Evolutionary conservation across 2,888 invertebrate genomes (phyloP).

Genomic region (Stramonita haemastoma): DNA sequence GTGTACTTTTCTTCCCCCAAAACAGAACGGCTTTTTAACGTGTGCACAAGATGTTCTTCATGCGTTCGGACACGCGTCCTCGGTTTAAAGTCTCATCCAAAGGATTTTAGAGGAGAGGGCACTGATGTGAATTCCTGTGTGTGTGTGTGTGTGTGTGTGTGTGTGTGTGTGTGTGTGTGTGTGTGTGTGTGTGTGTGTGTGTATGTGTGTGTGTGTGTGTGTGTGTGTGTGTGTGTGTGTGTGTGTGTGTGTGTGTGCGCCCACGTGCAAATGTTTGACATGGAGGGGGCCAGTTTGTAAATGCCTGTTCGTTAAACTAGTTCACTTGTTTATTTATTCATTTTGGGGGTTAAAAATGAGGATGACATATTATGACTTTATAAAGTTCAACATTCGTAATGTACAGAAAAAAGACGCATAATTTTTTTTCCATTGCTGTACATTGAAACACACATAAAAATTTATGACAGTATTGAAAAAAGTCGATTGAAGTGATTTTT

Average conservation of each 20-base stretch:
- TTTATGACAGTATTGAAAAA: no score
- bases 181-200: conserved; percentile 17
- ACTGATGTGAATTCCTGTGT: not conserved
- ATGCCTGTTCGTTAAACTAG: not conserved
- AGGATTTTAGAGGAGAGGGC: not conserved
- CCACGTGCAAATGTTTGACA: not conserved
- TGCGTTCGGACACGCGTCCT: not conserved
- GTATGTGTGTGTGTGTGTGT: conserved; percentile 12
- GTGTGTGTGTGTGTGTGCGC: conserved; percentile 27
- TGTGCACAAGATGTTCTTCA: not conserved
- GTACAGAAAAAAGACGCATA: not conserved
- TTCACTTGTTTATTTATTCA: not conserved
- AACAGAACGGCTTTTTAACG: not conserved
- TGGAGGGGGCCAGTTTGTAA: not conserved
- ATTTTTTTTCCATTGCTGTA: not conserved
- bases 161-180: conserved; percentile 28
- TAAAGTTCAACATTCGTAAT: no score
- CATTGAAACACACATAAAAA: no score
- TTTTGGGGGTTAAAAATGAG: not conserved
- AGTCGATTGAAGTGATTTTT: no score
- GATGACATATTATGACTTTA: no score
- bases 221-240: conserved; percentile 21
- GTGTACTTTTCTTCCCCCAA: no score
- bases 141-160: conserved; percentile 25
- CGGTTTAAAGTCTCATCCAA: not conserved